Base-by-base conservation (phyloP, 2,113 vertebrate genomes). In the Sebastes fasciatus region DNA sequence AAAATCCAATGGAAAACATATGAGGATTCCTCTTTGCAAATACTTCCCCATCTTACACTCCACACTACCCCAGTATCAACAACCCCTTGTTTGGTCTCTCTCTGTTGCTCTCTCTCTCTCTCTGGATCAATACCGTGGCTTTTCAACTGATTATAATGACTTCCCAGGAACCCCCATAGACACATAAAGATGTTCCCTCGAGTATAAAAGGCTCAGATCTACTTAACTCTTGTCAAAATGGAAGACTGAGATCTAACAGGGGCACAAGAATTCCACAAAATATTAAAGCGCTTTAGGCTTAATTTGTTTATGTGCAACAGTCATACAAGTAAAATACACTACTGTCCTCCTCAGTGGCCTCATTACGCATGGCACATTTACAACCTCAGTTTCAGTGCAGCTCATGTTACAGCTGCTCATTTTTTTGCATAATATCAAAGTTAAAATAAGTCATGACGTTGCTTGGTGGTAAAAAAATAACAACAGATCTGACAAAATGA, bases 91-190 rank as follows among this genome's bases (percentile, higher is more conserved):
- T 73, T 61, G 63, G 40, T 42, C 60, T 68, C 17, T 40, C 26
- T 62, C n/a, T 52, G n/a, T 45, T 13, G 2, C 58, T 34, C 51
- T 23, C 17, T 46, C 26, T 26, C 26, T 26, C 11, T 63, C 58
- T 76, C 70, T 62, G n/a, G 55, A 87, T 87, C 74, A 78, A 89
- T 85, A 85, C 46, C 21, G 23, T 74, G 65, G 42, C 71, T 85
- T 79, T 89, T 83, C 42, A 81, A 19, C 67, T 45, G 42, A 87
- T 88, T 87, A 83, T 58, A 74, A 40, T 7, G 48, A 54, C 79
- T 87, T 42, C 58, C 57, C 23, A 45, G 48, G 13, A 80, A 85
- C 63, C 34, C 62, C 21, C 17, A 49, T 0, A 8, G 45, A 77
- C 12, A 67, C 48, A 73, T 9, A 75, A 82, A 65, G 8, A 48